Percentiles rank a stretch among this genome's conserved stretches.
phyloP scores from a whole-genome alignment of 2,888 invertebrate genomes.

The Eubasilissa splendida region DNA sequence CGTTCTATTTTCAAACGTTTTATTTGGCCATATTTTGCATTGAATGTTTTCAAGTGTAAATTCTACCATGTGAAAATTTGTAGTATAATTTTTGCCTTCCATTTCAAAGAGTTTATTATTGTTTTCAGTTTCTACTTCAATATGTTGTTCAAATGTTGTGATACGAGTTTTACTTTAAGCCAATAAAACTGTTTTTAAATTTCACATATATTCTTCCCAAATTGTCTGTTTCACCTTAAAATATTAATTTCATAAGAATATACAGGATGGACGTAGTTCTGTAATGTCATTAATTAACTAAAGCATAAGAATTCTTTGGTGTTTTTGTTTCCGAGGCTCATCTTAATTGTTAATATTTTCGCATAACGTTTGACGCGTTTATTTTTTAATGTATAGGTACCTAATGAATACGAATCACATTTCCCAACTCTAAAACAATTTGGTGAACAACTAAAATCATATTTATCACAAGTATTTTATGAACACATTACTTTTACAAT shows the following conservation, averaged over 20 bases:
- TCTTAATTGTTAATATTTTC: constrained; percentile 28
- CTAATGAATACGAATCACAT: constrained; percentile 12
- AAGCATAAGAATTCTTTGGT: constrained; percentile 21
- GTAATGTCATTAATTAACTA: not conserved
- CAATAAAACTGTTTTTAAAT: not conserved
- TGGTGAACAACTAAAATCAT: not conserved
- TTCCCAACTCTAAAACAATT: not conserved
- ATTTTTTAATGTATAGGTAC: not conserved
- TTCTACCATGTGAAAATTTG: too few relatives aligned
- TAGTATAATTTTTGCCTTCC: too few relatives aligned
- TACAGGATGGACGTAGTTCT: constrained; percentile 7
- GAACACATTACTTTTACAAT: not conserved
- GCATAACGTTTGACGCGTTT: not conserved
- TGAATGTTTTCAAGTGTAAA: too few relatives aligned
- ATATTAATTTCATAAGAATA: constrained; percentile 36
- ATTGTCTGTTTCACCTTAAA: too few relatives aligned
- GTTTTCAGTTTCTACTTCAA: too few relatives aligned
- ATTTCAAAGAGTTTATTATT: too few relatives aligned
- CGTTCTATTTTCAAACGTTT: not conserved
- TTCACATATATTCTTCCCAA: not conserved
- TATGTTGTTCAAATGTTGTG: too few relatives aligned
- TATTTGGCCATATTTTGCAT: too few relatives aligned
- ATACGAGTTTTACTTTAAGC: too few relatives aligned
- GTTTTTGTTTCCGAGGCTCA: constrained; percentile 36
- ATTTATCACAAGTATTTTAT: constrained; percentile 3